These are phyloP conservation scores for human DNA, from an alignment of 2,113 vertebrate genomes.

Conservation along the genomic window DNA sequence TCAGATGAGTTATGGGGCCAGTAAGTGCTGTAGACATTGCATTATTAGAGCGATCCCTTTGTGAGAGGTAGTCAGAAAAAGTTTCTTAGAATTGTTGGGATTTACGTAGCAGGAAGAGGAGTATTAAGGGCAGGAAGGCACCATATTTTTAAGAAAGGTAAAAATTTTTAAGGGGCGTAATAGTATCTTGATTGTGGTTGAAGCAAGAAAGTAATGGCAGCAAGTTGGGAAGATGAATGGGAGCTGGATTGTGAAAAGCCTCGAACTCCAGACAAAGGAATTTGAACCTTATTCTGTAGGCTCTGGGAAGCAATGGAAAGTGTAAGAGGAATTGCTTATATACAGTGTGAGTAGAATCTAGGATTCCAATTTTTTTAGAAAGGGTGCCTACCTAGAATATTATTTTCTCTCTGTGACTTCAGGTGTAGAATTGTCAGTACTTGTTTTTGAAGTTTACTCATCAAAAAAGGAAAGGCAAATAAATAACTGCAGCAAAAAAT, in stretches of 20 bases:
- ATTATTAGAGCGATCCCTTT: background rate
- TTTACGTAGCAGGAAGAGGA: background rate
- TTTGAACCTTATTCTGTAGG: background rate
- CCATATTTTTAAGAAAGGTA: background rate
- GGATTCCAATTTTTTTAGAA: background rate
- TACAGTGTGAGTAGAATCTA: background rate
- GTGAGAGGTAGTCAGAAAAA: background rate
- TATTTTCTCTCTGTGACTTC: background rate
- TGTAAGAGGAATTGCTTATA: background rate
- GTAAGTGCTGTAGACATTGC: background rate
- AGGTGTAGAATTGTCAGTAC: background rate
- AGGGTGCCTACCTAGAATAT: background rate
- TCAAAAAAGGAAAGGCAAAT: background rate
- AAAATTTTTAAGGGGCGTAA: background rate
- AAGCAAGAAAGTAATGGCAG: background rate
- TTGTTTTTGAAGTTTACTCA: background rate
- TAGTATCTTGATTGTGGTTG: background rate
- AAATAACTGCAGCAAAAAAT: background rate
- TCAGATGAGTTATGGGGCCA: background rate
- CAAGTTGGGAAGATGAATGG: background rate
- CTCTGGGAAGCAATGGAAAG: background rate
- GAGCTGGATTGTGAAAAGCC: background rate
- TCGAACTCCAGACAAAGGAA: background rate
- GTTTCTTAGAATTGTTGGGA: background rate
- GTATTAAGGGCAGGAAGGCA: background rate